Evolutionary conservation across 2,797 vertebrate genomes (phyloP).

Genomic region (Neostethus bicornis): DNA sequence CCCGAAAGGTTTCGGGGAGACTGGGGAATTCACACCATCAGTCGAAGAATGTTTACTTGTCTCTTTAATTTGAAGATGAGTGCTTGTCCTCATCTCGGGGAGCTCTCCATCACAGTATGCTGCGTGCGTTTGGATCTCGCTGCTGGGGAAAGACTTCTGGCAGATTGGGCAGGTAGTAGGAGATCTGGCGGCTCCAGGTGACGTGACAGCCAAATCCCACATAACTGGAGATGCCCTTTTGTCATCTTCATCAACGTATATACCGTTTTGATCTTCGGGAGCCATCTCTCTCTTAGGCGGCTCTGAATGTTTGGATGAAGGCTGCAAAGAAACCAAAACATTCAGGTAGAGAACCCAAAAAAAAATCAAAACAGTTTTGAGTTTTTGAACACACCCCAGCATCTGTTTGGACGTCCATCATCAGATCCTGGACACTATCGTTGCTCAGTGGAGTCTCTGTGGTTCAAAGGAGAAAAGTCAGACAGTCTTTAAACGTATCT

Average conservation of each 20-base stretch:
- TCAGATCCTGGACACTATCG: slow-evolving; percentile 57
- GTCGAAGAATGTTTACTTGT: too few species aligned
- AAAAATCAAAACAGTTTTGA: neutral
- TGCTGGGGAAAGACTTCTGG: slow-evolving; percentile 77
- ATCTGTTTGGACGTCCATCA: slow-evolving; percentile 22
- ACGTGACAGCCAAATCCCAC: slow-evolving; percentile 12
- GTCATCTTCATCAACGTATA: slow-evolving; percentile 20
- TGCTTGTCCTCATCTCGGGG: slow-evolving; percentile 11
- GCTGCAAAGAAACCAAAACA: slow-evolving; percentile 1
- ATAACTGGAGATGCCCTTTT: neutral
- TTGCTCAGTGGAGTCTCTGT: slow-evolving; percentile 76
- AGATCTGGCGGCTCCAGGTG: neutral
- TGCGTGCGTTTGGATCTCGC: slow-evolving; percentile 87
- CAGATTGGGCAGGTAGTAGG: slow-evolving; percentile 87
- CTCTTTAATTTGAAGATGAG: too few species aligned
- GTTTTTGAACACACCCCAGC: slow-evolving; percentile 53
- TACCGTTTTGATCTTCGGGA: too few species aligned
- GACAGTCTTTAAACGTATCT: neutral
- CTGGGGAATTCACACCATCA: slow-evolving; percentile 20
- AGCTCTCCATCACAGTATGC: slow-evolving; percentile 87
- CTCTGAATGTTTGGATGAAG: neutral
- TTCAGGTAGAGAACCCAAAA: too few species aligned
- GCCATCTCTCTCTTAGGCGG: slow-evolving; percentile 23
- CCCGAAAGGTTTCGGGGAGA: slow-evolving; percentile 68
- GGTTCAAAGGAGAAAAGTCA: neutral